A percentile compares a stretch with the other conserved stretches of the same genome.
phyloP scores from a whole-genome alignment of 2,113 vertebrate genomes.

The Phasianus colchicus region DNA sequence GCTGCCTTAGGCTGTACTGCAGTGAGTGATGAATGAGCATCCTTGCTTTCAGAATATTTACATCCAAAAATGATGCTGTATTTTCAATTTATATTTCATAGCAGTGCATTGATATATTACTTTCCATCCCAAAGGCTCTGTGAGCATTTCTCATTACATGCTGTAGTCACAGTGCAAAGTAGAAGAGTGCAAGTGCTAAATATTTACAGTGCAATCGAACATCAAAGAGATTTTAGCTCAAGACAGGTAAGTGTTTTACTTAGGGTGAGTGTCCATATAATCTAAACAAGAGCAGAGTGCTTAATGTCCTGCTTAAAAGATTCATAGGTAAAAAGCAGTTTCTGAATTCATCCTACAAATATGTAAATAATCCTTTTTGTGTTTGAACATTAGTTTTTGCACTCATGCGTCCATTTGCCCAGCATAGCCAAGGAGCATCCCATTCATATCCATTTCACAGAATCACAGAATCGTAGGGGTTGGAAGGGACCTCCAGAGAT shows the following conservation, averaged over 20 bases:
- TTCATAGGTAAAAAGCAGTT: background rate
- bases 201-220: background rate
- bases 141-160: background rate
- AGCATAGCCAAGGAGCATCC: background rate
- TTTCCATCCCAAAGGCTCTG: background rate
- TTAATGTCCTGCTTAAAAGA: constrained; percentile 19
- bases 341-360: constrained; percentile 8
- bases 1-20: background rate
- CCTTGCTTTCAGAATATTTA: background rate
- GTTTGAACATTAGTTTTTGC: constrained; percentile 1
- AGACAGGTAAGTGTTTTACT: constrained; percentile 10
- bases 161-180: background rate
- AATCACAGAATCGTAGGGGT: too few relatives aligned
- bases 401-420: background rate
- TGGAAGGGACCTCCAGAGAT: too few relatives aligned
- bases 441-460: background rate
- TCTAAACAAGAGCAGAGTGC: background rate
- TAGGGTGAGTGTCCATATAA: background rate
- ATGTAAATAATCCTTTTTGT: background rate
- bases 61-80: background rate
- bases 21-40: background rate
- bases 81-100: constrained; percentile 12
- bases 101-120: background rate
- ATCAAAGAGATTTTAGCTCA: background rate
- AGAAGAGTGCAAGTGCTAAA: background rate